These are phyloP conservation scores for Ciconia maguari DNA, from an alignment of 2,113 vertebrate species.

Conservation along the genomic window DNA sequence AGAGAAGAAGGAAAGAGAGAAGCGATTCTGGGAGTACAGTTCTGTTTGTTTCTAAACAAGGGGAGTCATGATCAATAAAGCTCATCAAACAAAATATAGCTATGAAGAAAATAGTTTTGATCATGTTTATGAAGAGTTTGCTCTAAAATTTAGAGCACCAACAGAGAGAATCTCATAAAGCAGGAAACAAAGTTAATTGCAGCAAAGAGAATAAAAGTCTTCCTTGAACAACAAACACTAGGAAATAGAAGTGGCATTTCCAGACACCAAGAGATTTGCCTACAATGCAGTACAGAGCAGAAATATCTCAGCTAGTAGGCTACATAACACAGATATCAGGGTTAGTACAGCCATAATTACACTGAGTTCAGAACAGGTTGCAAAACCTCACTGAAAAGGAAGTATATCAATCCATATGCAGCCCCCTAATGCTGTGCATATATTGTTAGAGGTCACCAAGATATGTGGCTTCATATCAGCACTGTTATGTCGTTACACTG, in stretches of 20 bases:
- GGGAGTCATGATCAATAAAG: neutral
- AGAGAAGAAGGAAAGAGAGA: neutral
- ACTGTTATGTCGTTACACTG: neutral
- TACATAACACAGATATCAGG: neutral
- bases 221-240: neutral
- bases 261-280: neutral
- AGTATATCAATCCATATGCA: neutral
- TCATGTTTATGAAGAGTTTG: neutral
- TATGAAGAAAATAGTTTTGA: conserved; percentile 11
- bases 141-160: neutral
- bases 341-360: neutral
- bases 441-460: neutral
- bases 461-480: neutral
- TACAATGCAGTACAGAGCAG: neutral
- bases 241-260: neutral
- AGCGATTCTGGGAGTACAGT: neutral
- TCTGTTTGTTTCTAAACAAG: neutral
- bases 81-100: neutral
- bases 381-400: neutral
- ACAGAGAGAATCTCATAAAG: neutral
- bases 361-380: neutral
- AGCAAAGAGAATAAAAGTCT: neutral
- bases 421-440: neutral
- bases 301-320: neutral
- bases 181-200: neutral